Conservation (phyloP, 2,888 invertebrate genomes). For the Seladonia tumulorum region DNA sequence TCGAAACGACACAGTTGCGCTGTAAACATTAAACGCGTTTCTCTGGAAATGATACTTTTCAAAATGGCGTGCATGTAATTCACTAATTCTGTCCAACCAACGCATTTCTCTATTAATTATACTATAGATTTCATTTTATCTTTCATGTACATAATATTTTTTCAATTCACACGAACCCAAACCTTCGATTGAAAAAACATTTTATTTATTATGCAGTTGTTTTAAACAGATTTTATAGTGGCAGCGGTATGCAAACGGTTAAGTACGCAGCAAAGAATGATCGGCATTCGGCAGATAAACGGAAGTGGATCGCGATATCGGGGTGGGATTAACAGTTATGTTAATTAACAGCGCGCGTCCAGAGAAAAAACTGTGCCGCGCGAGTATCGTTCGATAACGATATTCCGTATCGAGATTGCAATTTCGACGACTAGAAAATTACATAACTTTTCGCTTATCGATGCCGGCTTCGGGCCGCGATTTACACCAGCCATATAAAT, state of each 20-base stretch:
- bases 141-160: too few relatives aligned
- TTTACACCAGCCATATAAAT: slow-evolving; percentile 31
- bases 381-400: slow-evolving; percentile 18
- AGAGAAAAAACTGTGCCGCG: slow-evolving; percentile 23
- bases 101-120: too few relatives aligned
- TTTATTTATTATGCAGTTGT: not conserved
- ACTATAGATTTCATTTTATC: too few relatives aligned
- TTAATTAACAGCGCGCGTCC: slow-evolving; percentile 48
- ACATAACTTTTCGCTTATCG: slow-evolving; percentile 41
- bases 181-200: too few relatives aligned
- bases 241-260: not conserved
- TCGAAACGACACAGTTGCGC: too few relatives aligned
- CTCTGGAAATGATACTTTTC: too few relatives aligned
- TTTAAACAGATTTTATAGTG: not conserved
- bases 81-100: too few relatives aligned
- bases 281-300: not conserved
- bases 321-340: slow-evolving; percentile 32
- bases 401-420: slow-evolving; percentile 13
- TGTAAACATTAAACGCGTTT: too few relatives aligned
- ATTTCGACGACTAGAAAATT: slow-evolving; percentile 31
- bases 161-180: too few relatives aligned
- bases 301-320: slow-evolving; percentile 5
- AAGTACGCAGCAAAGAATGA: not conserved
- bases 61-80: too few relatives aligned
- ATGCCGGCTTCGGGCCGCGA: slow-evolving; percentile 2